Base-by-base conservation (phyloP, 37 sponge, comb jelly and placozoan species). In the Halichondria panicea region DNA sequence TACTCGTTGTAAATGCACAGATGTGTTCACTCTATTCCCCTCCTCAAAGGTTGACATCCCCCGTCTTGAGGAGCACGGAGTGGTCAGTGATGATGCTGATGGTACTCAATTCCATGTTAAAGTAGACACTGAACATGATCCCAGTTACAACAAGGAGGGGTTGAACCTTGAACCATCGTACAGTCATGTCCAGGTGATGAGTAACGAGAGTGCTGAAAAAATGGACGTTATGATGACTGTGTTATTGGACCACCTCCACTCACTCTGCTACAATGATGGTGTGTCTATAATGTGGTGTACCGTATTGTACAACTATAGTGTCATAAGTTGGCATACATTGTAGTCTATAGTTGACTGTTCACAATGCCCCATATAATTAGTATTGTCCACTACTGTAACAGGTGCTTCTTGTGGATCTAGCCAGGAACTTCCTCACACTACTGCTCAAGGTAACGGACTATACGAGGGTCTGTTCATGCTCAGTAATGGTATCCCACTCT, bases 211-310 rank as follows among this genome's bases (percentile, higher is more conserved):
- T 43, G 88, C 88, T 68, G 88, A 91, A 7, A 91, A 82, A 33
- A 55, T 91, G 32, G 92, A 91, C 63, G 43, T 87, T 13, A 66
- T 83, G 61, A 91, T 91, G 92, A 45, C 45, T 0, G 58, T 87
- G 8, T 48, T 75, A 30, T 78, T 73, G 18, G 62, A 83, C 36
- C 50, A 83, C 68, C 37, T 91, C 40, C 59, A 74, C 57, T 43
- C 37, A 34, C 27, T 63, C 31, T 63, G 71, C 43, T 58, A 63
- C 63, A 66, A 31, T 19, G 42, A 68, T 34, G 81, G 88, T 80
- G n/a, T n/a, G n/a, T n/a, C n/a, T n/a, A n/a, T n/a, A n/a, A n/a
- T n/a, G n/a, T n/a, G n/a, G n/a, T n/a, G n/a, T n/a, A n/a, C n/a
- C n/a, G n/a, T n/a, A n/a, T n/a, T n/a, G n/a, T n/a, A n/a, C n/a